A percentile compares a stretch with the other conserved stretches of the same genome.
Evolutionary conservation across 2,888 invertebrate species (phyloP).

Genomic region (Netelia virgata): DNA sequence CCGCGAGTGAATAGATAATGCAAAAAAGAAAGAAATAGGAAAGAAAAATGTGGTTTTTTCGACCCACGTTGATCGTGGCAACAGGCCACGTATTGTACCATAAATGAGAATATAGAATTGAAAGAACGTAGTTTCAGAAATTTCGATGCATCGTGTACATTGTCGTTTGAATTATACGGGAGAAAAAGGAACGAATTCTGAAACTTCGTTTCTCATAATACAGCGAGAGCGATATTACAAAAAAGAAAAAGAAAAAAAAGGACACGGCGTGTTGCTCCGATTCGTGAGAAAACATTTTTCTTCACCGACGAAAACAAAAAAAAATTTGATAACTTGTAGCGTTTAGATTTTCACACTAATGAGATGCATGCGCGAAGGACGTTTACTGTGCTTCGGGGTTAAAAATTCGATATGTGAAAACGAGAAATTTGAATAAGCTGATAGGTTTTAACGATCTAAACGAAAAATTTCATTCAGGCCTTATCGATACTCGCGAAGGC

Average conservation of each 20-base stretch:
- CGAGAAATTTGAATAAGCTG: neutral
- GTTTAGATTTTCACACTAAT: slow-evolving; percentile 34
- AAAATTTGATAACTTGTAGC: slow-evolving; percentile 21
- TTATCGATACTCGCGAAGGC: neutral
- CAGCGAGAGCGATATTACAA: slow-evolving; percentile 9
- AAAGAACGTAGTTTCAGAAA: slow-evolving; percentile 29
- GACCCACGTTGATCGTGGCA: slow-evolving; percentile 65
- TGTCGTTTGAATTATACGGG: slow-evolving; percentile 18
- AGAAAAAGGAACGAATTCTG: slow-evolving; percentile 26
- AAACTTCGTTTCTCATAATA: slow-evolving; percentile 32
- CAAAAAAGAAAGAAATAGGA: slow-evolving; percentile 10
- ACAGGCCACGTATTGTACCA: slow-evolving; percentile 50
- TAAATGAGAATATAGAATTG: slow-evolving; percentile 38
- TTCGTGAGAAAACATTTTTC: slow-evolving; percentile 22
- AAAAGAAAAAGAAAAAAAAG: slow-evolving; percentile 14
- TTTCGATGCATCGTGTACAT: slow-evolving; percentile 47
- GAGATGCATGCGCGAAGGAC: slow-evolving; percentile 6
- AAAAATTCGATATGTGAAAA: neutral
- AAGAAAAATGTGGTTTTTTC: slow-evolving; percentile 44
- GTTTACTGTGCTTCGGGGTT: slow-evolving; percentile 24
- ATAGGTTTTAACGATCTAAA: neutral
- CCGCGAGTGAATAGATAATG: slow-evolving; percentile 19
- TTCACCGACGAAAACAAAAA: slow-evolving; percentile 4
- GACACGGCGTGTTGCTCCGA: slow-evolving; percentile 9
- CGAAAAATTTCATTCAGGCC: neutral